phyloP scores from a whole-genome alignment of 1,140 invertebrate species.

The Orchestia grillus region DNA sequence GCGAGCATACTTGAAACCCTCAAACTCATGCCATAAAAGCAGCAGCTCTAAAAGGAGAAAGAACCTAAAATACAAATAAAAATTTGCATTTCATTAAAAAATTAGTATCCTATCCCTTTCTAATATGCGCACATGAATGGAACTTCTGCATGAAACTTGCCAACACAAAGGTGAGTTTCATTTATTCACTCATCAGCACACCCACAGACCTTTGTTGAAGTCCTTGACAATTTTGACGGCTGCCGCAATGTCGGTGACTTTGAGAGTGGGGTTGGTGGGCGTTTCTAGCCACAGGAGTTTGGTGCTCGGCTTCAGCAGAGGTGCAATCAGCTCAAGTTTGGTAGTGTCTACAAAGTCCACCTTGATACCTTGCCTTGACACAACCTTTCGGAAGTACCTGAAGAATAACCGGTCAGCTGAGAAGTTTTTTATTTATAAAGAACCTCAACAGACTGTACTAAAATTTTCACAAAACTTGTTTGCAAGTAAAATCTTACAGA shows the following conservation, averaged over 20 bases:
- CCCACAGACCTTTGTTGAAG: not conserved
- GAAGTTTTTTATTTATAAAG: not conserved
- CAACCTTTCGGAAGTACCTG: conserved; percentile 7
- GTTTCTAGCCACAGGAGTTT: conserved; percentile 28
- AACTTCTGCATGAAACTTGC: too few species aligned
- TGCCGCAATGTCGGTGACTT: conserved; percentile 90
- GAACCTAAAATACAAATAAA: too few species aligned
- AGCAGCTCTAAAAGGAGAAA: too few species aligned
- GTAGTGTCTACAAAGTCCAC: conserved; percentile 37
- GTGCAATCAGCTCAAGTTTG: not conserved
- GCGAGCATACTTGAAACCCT: too few species aligned
- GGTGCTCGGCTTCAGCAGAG: not conserved
- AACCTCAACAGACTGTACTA: not conserved
- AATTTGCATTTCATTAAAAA: too few species aligned
- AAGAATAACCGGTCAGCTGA: not conserved
- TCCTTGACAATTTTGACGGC: conserved; percentile 78
- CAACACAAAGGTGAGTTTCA: too few species aligned
- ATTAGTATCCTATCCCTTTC: too few species aligned
- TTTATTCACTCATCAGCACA: not conserved
- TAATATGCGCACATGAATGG: too few species aligned
- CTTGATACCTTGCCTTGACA: not conserved
- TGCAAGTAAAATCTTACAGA: not conserved
- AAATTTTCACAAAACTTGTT: not conserved
- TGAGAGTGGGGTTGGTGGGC: conserved; percentile 75
- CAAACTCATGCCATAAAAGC: too few species aligned